Evolutionary conservation across 2,888 invertebrate species (phyloP).

Genomic region (Clusia tigrina): DNA sequence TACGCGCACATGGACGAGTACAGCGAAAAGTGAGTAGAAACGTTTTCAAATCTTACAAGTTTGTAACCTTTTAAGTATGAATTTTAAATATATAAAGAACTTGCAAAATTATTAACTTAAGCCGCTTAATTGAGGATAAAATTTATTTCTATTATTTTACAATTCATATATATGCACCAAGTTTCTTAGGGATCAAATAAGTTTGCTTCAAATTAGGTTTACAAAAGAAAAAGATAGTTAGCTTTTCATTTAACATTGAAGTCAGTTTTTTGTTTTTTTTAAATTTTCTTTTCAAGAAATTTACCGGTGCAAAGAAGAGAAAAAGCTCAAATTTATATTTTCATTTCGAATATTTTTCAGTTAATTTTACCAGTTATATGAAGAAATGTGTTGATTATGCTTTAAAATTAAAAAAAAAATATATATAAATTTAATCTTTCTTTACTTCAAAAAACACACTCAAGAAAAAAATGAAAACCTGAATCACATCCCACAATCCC

Average conservation of each 20-base stretch:
- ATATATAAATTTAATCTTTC: constrained; percentile 26
- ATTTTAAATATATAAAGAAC: too few relatives aligned
- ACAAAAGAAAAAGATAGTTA: too few relatives aligned
- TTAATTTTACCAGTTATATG: constrained; percentile 13
- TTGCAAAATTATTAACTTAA: too few relatives aligned
- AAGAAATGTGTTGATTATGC: constrained; percentile 24
- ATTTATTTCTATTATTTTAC: background rate
- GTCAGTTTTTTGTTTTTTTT: background rate
- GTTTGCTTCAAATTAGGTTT: too few relatives aligned
- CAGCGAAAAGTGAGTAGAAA: constrained; percentile 91
- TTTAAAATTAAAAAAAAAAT: constrained; percentile 32
- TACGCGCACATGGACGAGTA: constrained; percentile 98
- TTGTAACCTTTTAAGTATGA: too few relatives aligned
- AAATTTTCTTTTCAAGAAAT: background rate
- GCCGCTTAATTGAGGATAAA: too few relatives aligned
- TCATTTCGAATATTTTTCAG: constrained; percentile 33
- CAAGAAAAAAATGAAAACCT: constrained; percentile 47
- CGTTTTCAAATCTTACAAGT: constrained; percentile 44
- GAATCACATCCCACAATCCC: constrained; percentile 62
- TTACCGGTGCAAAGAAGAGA: constrained; percentile 64
- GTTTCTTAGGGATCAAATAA: too few relatives aligned
- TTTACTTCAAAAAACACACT: constrained; percentile 51
- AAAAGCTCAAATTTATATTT: constrained; percentile 60
- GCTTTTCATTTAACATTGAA: too few relatives aligned
- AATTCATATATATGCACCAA: constrained; percentile 42